Conservation (phyloP, 2,888 invertebrate genomes). For the Ormyrus nitidulus region DNA sequence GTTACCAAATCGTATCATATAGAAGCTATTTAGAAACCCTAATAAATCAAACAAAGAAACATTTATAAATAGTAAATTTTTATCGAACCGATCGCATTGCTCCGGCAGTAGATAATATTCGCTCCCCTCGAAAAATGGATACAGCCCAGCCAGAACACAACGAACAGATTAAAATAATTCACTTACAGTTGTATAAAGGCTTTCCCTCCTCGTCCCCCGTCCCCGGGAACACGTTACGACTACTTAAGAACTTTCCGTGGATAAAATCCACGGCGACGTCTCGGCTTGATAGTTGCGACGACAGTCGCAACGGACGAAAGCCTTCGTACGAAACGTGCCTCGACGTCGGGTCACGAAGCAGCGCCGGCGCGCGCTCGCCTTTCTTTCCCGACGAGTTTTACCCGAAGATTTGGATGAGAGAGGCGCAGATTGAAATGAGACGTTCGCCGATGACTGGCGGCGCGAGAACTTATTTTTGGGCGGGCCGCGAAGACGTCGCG, state of each 20-base stretch:
- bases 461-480: no score
- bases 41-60: no score
- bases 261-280: slow-evolving; percentile 37
- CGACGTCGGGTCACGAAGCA: slow-evolving; percentile 7
- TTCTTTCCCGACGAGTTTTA: no score
- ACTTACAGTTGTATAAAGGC: slow-evolving; percentile 43
- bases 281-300: slow-evolving; percentile 12
- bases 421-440: no score
- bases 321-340: not conserved
- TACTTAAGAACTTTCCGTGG: slow-evolving; percentile 44
- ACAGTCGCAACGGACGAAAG: not conserved
- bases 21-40: no score
- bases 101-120: not conserved
- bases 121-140: slow-evolving; percentile 5
- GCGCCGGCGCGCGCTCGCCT: no score
- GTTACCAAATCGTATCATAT: no score
- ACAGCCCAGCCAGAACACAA: not conserved
- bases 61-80: no score
- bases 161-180: slow-evolving; percentile 43
- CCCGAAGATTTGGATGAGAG: no score
- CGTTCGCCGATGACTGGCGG: no score
- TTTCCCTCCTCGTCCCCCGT: not conserved
- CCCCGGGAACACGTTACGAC: slow-evolving; percentile 13
- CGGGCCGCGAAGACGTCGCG: no score
- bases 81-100: no score